These are phyloP conservation scores for Pomatorhinus ruficollis DNA, from an alignment of 2,113 vertebrate species.

Conservation along the genomic window DNA sequence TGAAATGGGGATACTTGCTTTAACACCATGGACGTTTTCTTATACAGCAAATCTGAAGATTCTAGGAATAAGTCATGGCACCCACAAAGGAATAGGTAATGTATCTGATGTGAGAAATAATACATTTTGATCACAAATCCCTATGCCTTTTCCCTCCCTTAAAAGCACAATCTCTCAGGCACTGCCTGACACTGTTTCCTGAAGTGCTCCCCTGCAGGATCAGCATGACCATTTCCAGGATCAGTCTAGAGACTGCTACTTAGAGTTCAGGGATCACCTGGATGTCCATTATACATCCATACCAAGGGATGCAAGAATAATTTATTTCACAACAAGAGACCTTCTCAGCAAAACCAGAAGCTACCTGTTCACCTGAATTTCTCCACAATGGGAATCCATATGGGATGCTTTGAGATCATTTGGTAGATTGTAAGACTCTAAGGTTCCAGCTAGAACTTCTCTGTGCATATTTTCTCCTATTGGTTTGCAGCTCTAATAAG, in stretches of 20 bases:
- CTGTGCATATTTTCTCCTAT: constrained; percentile 21
- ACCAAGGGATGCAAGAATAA: background rate
- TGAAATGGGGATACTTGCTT: background rate
- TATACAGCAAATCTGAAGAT: background rate
- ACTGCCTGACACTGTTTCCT: background rate
- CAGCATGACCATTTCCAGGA: background rate
- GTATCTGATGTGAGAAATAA: background rate
- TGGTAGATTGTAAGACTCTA: constrained; percentile 12
- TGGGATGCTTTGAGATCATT: constrained; percentile 7
- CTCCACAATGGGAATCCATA: background rate
- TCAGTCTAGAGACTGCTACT: background rate
- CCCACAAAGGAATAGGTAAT: background rate
- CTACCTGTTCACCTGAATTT: background rate
- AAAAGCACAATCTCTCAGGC: background rate
- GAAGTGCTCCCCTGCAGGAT: fast-evolving
- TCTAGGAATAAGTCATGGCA: background rate
- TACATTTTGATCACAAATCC: background rate
- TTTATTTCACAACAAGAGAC: background rate
- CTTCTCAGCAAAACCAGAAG: background rate
- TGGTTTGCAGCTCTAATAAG: constrained; percentile 19
- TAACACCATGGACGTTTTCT: background rate
- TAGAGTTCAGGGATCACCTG: background rate
- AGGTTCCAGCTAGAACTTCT: constrained; percentile 31
- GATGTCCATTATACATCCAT: fast-evolving
- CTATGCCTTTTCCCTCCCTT: background rate